phyloP scores from a whole-genome alignment of 2,888 invertebrate species.

The Agriopis aurantiaria region DNA sequence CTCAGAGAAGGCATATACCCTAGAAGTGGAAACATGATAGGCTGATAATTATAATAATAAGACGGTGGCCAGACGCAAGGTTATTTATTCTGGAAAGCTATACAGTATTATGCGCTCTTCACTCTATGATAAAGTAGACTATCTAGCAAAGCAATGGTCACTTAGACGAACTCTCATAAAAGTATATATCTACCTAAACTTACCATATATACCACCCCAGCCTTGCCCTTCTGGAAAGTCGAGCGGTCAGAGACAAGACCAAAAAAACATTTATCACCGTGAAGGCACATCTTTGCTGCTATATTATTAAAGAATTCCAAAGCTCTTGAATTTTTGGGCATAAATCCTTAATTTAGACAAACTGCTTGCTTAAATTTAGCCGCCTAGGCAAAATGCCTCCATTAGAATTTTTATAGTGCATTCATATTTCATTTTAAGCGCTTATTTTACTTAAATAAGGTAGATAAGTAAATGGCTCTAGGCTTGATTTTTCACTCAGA shows the following conservation, averaged over 20 bases:
- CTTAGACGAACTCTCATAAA: too few relatives aligned
- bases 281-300: slow-evolving; percentile 13
- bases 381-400: slow-evolving; percentile 27
- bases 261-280: slow-evolving; percentile 10
- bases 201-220: not conserved
- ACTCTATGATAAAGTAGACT: not conserved
- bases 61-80: too few relatives aligned
- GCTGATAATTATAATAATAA: too few relatives aligned
- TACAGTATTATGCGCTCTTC: too few relatives aligned
- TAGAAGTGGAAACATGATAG: too few relatives aligned
- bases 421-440: slow-evolving; percentile 26
- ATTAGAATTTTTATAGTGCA: slow-evolving; percentile 25
- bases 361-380: slow-evolving; percentile 24
- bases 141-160: not conserved
- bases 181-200: not conserved
- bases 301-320: slow-evolving; percentile 26
- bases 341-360: slow-evolving; percentile 43
- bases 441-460: slow-evolving; percentile 23
- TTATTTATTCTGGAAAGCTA: too few relatives aligned
- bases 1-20: too few relatives aligned
- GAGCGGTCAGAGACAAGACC: slow-evolving; percentile 12
- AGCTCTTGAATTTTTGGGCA: slow-evolving; percentile 27
- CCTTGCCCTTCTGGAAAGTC: slow-evolving; percentile 6
- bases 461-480: slow-evolving; percentile 13
- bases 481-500: slow-evolving; percentile 11